A percentile compares a stretch with the other conserved stretches of the same genome.
Evolutionary conservation across 2,113 vertebrate genomes (phyloP).

Genomic region (Conger conger): DNA sequence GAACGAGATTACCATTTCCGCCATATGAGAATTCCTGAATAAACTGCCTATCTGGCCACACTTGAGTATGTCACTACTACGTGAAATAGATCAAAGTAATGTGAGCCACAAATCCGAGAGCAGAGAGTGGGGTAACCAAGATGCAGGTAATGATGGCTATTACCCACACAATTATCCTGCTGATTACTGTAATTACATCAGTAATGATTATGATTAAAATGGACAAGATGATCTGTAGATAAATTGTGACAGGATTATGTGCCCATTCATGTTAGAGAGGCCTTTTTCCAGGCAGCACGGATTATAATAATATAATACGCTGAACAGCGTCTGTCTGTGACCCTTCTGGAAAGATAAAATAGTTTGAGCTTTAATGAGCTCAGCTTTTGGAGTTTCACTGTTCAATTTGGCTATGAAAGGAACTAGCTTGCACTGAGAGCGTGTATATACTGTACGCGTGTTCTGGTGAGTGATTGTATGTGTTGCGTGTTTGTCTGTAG

Average conservation of each 20-base stretch:
- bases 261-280: neutral
- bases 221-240: constrained; percentile 8
- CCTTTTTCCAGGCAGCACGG: neutral
- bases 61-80: neutral
- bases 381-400: constrained; percentile 14
- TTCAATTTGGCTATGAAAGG: constrained; percentile 19
- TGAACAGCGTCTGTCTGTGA: neutral
- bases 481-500: neutral
- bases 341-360: neutral
- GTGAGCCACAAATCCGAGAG: neutral
- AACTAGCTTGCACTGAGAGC: neutral
- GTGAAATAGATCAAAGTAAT: neutral
- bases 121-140: constrained; percentile 8
- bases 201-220: constrained; percentile 23
- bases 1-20: neutral
- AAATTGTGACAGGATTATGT: neutral
- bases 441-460: neutral
- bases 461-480: neutral
- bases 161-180: constrained; percentile 13
- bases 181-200: constrained; percentile 15
- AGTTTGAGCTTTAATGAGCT: constrained; percentile 31
- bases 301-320: neutral
- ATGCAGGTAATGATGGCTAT: neutral
- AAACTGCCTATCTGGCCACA: neutral
- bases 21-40: neutral